Evolutionary conservation across 2,113 vertebrate species (phyloP).

Genomic region (Anolis sagrei): DNA sequence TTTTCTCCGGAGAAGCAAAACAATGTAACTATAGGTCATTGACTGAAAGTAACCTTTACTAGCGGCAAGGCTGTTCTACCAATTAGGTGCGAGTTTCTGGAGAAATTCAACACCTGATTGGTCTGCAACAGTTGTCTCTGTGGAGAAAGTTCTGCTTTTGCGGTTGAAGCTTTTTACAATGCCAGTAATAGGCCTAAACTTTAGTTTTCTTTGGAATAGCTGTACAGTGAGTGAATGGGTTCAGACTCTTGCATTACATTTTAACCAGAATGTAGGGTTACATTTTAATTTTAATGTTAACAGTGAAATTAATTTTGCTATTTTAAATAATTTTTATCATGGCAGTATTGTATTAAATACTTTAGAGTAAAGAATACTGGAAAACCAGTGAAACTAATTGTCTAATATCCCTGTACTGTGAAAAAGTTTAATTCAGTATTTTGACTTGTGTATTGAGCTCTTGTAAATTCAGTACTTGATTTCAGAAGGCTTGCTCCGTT

Average conservation of each 20-base stretch:
- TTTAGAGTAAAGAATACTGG: background rate
- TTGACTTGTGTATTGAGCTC: background rate
- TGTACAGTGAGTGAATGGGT: background rate
- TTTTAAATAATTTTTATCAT: background rate
- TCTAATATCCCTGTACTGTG: background rate
- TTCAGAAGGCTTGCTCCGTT: background rate
- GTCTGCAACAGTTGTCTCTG: conserved; percentile 57
- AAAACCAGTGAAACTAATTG: background rate
- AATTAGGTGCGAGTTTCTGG: conserved; percentile 44
- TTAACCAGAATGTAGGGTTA: background rate
- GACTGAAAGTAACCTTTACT: conserved; percentile 73
- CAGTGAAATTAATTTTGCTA: background rate
- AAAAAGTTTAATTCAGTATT: background rate
- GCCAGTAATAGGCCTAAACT: background rate
- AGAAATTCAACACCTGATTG: conserved; percentile 58
- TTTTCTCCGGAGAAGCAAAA: conserved; percentile 9
- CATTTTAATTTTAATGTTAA: background rate
- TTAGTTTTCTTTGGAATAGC: fast-evolving
- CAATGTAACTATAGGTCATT: conserved; percentile 70
- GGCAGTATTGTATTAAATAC: background rate
- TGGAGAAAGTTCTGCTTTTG: conserved; percentile 48
- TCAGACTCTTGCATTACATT: background rate
- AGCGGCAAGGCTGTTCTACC: conserved; percentile 64
- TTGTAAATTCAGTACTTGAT: background rate
- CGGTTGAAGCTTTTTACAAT: background rate